Conservation (phyloP, 1,140 invertebrate genomes). For the Holcopasites calliopsidis region DNA sequence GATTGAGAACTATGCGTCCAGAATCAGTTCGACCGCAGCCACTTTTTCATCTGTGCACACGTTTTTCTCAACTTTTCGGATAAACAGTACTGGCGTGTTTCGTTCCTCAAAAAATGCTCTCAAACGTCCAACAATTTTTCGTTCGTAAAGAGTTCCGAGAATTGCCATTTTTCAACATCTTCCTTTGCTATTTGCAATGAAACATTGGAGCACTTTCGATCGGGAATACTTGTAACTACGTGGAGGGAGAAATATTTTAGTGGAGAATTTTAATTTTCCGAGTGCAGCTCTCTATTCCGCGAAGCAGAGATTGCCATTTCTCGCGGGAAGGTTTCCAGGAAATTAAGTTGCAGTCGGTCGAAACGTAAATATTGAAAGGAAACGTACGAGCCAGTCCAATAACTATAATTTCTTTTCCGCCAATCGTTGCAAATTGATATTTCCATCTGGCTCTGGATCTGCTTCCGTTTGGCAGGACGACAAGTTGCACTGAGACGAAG, state of each 20-base stretch:
- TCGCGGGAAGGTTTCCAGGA: background rate
- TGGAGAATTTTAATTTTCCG: conserved; percentile 7
- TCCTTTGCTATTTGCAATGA: too few relatives aligned
- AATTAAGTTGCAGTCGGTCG: conserved; percentile 3
- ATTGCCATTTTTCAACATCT: too few relatives aligned
- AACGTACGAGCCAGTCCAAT: background rate
- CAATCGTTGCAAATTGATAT: conserved; percentile 10
- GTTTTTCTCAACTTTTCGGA: too few relatives aligned
- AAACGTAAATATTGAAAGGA: background rate
- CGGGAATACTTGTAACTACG: too few relatives aligned
- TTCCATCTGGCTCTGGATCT: background rate
- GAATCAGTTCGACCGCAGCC: too few relatives aligned
- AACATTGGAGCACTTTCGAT: background rate
- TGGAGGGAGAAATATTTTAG: background rate
- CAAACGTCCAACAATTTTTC: too few relatives aligned
- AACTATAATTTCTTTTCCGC: conserved; percentile 1
- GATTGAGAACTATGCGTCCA: too few relatives aligned
- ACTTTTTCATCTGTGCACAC: too few relatives aligned
- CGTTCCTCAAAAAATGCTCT: too few relatives aligned
- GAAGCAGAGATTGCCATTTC: background rate
- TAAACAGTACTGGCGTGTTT: too few relatives aligned
- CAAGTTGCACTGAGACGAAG: background rate
- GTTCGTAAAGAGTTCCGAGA: too few relatives aligned
- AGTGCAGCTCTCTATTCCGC: background rate
- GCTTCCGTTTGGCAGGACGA: background rate